Evolutionary conservation across 1,140 invertebrate genomes (phyloP).

Genomic region (Drosophila pallidifrons): DNA sequence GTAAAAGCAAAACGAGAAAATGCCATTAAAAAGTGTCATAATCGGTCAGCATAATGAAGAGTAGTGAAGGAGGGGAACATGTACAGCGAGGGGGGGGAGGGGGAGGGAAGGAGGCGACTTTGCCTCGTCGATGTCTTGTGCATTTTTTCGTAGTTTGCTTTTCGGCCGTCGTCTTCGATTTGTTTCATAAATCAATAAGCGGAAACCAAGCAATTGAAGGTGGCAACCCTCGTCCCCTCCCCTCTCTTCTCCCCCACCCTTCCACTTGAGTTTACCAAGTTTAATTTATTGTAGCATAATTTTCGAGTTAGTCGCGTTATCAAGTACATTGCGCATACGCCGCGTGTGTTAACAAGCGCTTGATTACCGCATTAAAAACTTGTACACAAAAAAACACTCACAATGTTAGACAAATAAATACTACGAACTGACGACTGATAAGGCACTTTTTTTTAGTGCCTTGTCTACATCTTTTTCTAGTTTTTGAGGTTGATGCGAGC

Average conservation of each 20-base stretch:
- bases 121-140: background rate
- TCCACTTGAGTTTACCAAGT: conserved; percentile 9
- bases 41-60: conserved; percentile 81
- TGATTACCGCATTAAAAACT: conserved; percentile 78
- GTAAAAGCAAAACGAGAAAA: conserved; percentile 64
- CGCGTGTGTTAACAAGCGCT: conserved; percentile 75
- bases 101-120: too few relatives aligned
- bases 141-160: conserved; percentile 32
- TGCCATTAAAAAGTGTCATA: conserved; percentile 81
- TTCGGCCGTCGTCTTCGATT: conserved; percentile 32
- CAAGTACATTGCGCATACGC: conserved; percentile 50
- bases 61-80: conserved; percentile 5
- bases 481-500: conserved; percentile 15
- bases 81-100: background rate
- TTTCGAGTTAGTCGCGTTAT: conserved; percentile 11
- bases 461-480: background rate
- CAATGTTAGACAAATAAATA: conserved; percentile 59
- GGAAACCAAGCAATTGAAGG: conserved; percentile 60
- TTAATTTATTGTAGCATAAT: conserved; percentile 73
- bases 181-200: conserved; percentile 75
- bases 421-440: conserved; percentile 24
- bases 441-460: background rate
- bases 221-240: background rate
- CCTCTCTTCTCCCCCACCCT: background rate
- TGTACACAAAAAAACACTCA: conserved; percentile 35